phyloP scores from a whole-genome alignment of 2,888 invertebrate species.

The Elegia similella region DNA sequence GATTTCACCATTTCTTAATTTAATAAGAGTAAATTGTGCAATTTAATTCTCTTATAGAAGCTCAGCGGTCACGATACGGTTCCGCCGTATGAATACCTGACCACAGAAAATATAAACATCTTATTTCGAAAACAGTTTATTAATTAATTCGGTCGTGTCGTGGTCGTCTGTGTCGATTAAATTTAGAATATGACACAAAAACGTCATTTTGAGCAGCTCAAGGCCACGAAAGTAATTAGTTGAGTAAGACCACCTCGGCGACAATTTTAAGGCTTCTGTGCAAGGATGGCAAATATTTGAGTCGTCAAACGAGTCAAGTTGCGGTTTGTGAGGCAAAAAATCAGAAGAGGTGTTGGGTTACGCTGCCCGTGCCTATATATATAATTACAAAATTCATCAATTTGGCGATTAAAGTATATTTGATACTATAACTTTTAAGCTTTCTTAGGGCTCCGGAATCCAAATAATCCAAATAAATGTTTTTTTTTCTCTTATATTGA shows the following conservation, averaged over 20 bases:
- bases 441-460: too few relatives aligned
- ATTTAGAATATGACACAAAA: constrained; percentile 33
- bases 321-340: constrained; percentile 7
- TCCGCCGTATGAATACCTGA: too few relatives aligned
- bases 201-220: constrained; percentile 33
- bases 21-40: too few relatives aligned
- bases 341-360: background rate
- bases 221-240: constrained; percentile 63
- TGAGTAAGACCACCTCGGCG: constrained; percentile 56
- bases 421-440: too few relatives aligned
- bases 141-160: constrained; percentile 32
- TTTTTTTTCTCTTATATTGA: too few relatives aligned
- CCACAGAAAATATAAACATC: too few relatives aligned
- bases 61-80: too few relatives aligned
- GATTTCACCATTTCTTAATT: too few relatives aligned
- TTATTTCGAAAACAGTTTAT: background rate
- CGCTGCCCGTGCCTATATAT: background rate
- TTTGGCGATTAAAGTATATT: too few relatives aligned
- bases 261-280: constrained; percentile 58
- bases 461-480: too few relatives aligned
- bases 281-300: constrained; percentile 37
- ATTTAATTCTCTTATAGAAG: too few relatives aligned
- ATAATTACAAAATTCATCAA: too few relatives aligned
- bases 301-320: constrained; percentile 3
- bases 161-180: constrained; percentile 28